A percentile compares a stretch with the other conserved stretches of the same genome.
phyloP scores from a whole-genome alignment of 2,888 invertebrate genomes.

The Drosophila nr. perissopoda region DNA sequence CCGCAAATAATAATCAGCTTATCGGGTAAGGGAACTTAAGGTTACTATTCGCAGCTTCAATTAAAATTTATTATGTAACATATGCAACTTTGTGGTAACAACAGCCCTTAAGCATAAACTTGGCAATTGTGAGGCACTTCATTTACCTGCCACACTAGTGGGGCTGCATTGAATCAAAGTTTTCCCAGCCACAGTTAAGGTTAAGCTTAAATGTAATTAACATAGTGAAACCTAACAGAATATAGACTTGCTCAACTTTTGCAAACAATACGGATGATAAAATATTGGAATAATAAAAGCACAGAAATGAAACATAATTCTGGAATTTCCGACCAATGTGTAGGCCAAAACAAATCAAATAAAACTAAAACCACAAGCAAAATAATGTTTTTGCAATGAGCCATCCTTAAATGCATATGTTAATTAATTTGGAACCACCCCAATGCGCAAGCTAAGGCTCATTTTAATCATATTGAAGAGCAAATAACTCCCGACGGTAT shows the following conservation, averaged over 20 bases:
- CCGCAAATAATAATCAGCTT: conserved; percentile 24
- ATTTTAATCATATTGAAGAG: conserved; percentile 11
- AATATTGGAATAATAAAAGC: neutral
- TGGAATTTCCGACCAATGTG: neutral
- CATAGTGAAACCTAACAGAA: neutral
- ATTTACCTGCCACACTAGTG: conserved; percentile 14
- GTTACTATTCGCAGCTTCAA: conserved; percentile 39
- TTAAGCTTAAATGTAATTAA: neutral
- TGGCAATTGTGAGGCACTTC: conserved; percentile 21
- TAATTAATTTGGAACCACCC: conserved; percentile 25
- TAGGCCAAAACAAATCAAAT: neutral
- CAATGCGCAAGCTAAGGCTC: conserved; percentile 10
- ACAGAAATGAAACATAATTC: neutral
- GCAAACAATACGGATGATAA: neutral
- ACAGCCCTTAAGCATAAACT: conserved; percentile 11
- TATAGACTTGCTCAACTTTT: too few species aligned
- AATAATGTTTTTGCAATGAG: neutral
- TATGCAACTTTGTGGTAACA: conserved; percentile 23
- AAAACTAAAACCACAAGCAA: neutral
- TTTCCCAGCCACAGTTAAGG: neutral
- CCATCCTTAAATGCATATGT: neutral
- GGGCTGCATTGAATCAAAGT: conserved; percentile 2
- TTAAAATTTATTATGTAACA: conserved; percentile 56
- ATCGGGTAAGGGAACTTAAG: conserved; percentile 29
- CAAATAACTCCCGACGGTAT: conserved; percentile 27